These are phyloP conservation scores for Melinaea menophilus DNA, from an alignment of 2,888 invertebrate genomes.

Conservation along the genomic window DNA sequence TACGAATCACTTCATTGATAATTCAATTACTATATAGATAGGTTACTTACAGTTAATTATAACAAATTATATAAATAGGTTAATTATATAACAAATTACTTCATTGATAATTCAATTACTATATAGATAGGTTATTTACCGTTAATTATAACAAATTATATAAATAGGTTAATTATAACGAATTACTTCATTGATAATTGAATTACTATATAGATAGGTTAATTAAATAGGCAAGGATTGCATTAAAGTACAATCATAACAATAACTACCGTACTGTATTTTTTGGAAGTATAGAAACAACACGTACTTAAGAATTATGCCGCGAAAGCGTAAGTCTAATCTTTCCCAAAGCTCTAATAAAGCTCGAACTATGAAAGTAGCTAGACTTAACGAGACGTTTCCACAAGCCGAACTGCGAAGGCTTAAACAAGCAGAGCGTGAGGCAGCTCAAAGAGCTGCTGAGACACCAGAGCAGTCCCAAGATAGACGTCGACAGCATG, in stretches of 20 bases:
- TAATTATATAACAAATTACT: conserved; percentile 17
- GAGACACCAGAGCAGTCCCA: conserved; percentile 31
- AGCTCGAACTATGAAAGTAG: conserved; percentile 28
- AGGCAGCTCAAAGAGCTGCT: conserved; percentile 28
- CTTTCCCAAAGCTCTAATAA: conserved; percentile 30
- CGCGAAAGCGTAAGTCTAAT: conserved; percentile 29
- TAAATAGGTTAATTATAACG: conserved; percentile 16
- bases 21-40: conserved; percentile 17
- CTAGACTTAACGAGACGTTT: conserved; percentile 24
- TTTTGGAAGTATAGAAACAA: conserved; percentile 27
- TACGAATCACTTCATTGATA: conserved; percentile 18
- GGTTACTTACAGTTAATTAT: conserved; percentile 10
- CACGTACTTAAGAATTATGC: conserved; percentile 25
- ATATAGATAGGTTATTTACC: conserved; percentile 11
- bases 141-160: conserved; percentile 11
- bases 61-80: conserved; percentile 12
- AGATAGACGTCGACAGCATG: conserved; percentile 32
- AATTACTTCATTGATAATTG: conserved; percentile 13
- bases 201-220: conserved; percentile 19
- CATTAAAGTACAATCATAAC: conserved; percentile 27
- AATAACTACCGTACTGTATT: conserved; percentile 29
- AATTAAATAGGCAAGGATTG: conserved; percentile 24
- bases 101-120: conserved; percentile 18
- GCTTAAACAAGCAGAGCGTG: conserved; percentile 26
- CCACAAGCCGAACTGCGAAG: conserved; percentile 25